phyloP scores from a whole-genome alignment of 2,113 vertebrate species.

The Tretioscincus oriximinensis region DNA sequence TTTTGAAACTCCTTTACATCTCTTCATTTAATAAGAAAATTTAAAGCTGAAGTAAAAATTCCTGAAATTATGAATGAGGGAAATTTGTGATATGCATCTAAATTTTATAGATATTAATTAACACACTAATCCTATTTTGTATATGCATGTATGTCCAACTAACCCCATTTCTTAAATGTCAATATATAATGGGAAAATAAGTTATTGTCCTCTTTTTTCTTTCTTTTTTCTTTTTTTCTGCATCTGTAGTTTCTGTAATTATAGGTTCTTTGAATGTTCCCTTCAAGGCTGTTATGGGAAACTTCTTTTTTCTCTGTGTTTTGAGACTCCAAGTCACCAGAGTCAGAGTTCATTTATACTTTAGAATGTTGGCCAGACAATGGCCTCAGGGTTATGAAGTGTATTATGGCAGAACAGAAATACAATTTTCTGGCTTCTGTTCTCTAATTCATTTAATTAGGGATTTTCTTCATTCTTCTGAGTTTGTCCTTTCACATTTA shows the following conservation, averaged over 20 bases:
- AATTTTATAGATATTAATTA: too few species aligned
- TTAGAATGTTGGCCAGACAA: constrained; percentile 20
- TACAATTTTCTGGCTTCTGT: constrained; percentile 44
- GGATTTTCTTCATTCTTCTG: constrained; percentile 27
- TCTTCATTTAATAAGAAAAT: too few species aligned
- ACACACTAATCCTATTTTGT: too few species aligned
- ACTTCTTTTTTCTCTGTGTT: constrained; percentile 43
- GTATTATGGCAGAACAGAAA: constrained; percentile 50
- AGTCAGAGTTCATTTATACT: constrained; percentile 63
- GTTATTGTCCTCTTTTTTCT: neutral
- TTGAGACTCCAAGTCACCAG: constrained; percentile 58
- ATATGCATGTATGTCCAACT: too few species aligned
- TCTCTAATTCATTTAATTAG: constrained; percentile 61
- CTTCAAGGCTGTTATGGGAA: constrained; percentile 46
- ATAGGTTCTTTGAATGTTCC: constrained; percentile 41
- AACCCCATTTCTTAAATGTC: too few species aligned
- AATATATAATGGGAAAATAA: neutral
- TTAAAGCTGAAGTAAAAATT: too few species aligned
- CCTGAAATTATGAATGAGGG: too few species aligned
- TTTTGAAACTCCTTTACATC: too few species aligned
- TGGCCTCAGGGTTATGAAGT: constrained; percentile 46
- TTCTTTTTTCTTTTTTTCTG: fast-evolving
- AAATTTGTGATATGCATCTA: too few species aligned
- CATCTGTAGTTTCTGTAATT: constrained; percentile 28
- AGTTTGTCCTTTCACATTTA: constrained; percentile 54